Conservation (phyloP, 2,113 vertebrate genomes). For the Sigmodon hispidus region DNA sequence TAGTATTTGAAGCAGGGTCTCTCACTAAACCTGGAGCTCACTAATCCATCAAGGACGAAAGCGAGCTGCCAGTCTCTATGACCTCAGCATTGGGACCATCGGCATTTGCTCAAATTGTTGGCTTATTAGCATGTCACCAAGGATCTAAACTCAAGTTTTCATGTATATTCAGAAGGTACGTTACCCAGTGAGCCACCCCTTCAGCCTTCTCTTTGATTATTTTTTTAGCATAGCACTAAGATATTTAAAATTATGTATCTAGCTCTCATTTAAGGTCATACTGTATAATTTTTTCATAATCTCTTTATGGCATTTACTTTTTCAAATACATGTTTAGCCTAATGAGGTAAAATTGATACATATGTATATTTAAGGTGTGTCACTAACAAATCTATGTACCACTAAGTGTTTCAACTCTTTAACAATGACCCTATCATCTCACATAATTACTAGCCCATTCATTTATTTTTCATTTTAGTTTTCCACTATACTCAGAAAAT, state of each 20-base stretch:
- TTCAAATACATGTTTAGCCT: background rate
- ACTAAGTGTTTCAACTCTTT: background rate
- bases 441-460: background rate
- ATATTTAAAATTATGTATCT: background rate
- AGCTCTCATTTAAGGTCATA: background rate
- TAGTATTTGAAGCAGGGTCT: background rate
- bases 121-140: background rate
- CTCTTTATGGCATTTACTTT: background rate
- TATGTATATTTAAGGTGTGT: background rate
- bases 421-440: background rate
- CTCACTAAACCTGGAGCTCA: background rate
- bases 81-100: background rate
- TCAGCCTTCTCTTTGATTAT: background rate
- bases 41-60: background rate
- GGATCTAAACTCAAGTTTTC: background rate
- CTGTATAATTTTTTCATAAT: background rate
- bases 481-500: fast-evolving
- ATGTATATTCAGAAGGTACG: background rate
- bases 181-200: background rate
- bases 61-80: background rate
- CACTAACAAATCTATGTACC: background rate
- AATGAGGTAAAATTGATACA: background rate
- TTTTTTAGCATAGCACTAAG: background rate
- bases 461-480: background rate
- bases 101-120: background rate